Percentiles rank a stretch among this genome's conserved stretches.
These are phyloP conservation scores for Dastarcus helophoroides DNA, from an alignment of 2,888 invertebrate species.

Conservation along the genomic window DNA sequence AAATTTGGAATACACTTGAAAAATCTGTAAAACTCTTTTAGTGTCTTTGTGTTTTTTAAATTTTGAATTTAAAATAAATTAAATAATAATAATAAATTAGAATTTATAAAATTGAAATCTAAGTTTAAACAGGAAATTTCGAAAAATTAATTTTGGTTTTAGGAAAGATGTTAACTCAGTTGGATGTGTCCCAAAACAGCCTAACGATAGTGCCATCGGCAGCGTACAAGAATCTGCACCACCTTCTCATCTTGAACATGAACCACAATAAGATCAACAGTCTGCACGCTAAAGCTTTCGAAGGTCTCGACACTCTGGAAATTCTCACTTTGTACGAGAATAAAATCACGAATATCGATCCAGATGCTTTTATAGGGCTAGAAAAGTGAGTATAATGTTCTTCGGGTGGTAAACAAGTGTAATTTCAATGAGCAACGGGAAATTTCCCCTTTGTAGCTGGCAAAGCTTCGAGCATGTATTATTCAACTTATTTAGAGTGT, in stretches of 20 bases:
- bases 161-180: conserved; percentile 78
- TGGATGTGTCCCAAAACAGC: conserved; percentile 81
- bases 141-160: conserved; percentile 20
- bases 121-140: conserved; percentile 1
- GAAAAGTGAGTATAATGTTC: conserved; percentile 71
- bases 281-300: conserved; percentile 71
- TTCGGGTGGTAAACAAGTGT: too few species aligned
- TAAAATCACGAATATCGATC: conserved; percentile 65
- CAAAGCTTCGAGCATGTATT: too few species aligned
- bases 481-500: too few species aligned
- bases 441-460: too few species aligned
- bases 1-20: too few species aligned
- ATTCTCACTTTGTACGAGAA: conserved; percentile 82
- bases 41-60: too few species aligned
- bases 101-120: too few species aligned
- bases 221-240: conserved; percentile 69
- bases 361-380: conserved; percentile 74
- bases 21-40: too few species aligned
- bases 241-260: conserved; percentile 75
- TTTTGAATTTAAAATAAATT: too few species aligned
- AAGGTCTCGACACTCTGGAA: conserved; percentile 76
- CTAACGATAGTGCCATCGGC: conserved; percentile 68
- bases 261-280: conserved; percentile 77
- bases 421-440: too few species aligned
- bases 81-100: too few species aligned